phyloP scores from a whole-genome alignment of 2,113 vertebrate species.

The Hippolais icterina region DNA sequence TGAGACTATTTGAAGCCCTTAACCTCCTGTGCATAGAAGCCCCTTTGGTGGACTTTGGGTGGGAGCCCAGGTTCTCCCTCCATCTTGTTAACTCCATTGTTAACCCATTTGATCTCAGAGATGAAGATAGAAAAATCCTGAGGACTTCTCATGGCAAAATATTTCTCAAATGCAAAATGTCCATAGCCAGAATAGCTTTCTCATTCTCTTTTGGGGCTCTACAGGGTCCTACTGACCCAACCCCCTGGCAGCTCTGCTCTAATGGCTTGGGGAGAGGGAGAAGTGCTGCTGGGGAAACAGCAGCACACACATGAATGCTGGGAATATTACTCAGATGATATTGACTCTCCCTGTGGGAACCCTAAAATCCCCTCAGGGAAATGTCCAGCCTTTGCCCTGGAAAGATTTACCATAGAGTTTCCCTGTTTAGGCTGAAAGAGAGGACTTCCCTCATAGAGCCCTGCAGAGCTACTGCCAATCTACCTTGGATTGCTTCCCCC shows the following conservation, averaged over 20 bases:
- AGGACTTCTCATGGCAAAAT: neutral
- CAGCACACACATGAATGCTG: neutral
- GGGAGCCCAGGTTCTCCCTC: neutral
- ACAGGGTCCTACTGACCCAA: neutral
- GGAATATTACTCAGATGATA: neutral
- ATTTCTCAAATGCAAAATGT: neutral
- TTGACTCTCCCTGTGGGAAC: neutral
- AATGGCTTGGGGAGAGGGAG: neutral
- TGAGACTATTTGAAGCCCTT: neutral
- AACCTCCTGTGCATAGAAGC: rapidly evolving
- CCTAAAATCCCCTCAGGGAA: no score
- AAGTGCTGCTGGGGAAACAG: neutral
- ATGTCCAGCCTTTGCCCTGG: no score
- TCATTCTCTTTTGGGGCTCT: neutral
- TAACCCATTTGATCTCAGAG: neutral
- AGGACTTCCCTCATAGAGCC: no score
- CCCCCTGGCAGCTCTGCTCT: neutral
- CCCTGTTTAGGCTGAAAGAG: no score
- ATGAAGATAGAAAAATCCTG: neutral
- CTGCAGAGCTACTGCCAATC: no score
- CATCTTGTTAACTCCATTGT: neutral
- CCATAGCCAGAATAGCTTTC: neutral
- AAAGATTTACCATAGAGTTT: no score
- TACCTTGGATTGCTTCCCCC: no score
- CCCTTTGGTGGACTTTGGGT: no score